Evolutionary conservation across 30 jellyfish, hydroid and myxozoan species (phyloP).

Genomic region (Chironex yamaguchii): DNA sequence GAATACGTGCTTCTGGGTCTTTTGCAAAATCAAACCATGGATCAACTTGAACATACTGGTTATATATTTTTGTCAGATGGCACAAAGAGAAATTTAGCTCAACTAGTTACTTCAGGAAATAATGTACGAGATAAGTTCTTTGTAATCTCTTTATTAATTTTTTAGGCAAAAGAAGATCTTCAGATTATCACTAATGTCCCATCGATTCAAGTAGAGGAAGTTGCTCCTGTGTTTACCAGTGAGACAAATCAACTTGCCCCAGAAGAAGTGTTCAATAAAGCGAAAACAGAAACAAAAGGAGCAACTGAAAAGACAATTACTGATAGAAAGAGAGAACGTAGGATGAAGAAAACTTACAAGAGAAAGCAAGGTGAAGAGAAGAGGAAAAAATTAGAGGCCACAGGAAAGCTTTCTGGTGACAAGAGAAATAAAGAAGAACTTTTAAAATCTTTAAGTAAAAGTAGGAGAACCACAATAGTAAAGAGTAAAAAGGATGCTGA

Average conservation of each 20-base stretch:
- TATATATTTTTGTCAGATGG: no score
- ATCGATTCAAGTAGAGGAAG: slow-evolving; percentile 88
- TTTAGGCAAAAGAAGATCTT: slow-evolving; percentile 91
- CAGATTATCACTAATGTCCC: slow-evolving; percentile 86
- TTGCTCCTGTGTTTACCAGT: slow-evolving; percentile 86
- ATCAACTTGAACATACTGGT: no score
- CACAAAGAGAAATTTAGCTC: no score
- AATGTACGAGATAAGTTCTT: no score
- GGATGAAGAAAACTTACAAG: slow-evolving; percentile 62
- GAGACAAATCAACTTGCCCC: slow-evolving; percentile 68
- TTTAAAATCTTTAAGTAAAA: slow-evolving; percentile 26
- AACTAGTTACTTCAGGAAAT: no score
- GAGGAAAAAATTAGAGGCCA: neutral
- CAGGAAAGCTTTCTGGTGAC: neutral
- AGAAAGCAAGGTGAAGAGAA: slow-evolving; percentile 36
- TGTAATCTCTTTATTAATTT: slow-evolving; percentile 1
- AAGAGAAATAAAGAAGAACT: slow-evolving; percentile 55
- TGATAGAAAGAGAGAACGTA: slow-evolving; percentile 69
- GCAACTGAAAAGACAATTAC: slow-evolving; percentile 65
- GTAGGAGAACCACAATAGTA: slow-evolving; percentile 15
- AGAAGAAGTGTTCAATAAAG: slow-evolving; percentile 68
- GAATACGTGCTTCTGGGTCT: no score
- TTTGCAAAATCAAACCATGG: no score
- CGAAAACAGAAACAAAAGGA: slow-evolving; percentile 41
- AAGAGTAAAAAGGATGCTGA: neutral